phyloP scores from a whole-genome alignment of 2,113 vertebrate genomes.

The Passer montanus region DNA sequence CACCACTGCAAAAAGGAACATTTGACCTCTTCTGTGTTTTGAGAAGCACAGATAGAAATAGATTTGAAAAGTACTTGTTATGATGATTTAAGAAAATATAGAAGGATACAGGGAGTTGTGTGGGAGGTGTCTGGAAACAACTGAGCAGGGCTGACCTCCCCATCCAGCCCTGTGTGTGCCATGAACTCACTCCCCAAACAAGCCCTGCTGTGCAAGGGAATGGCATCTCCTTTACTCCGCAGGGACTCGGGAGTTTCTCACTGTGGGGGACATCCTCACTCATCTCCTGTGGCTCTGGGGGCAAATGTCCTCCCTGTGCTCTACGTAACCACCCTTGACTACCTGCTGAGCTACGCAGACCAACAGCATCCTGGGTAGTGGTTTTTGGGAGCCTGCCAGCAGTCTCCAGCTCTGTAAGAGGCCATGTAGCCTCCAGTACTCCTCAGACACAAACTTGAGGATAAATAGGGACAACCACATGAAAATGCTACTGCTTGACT shows the following conservation, averaged over 20 bases:
- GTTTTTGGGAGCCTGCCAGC: background rate
- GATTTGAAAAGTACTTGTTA: background rate
- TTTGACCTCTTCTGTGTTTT: background rate
- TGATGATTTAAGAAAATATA: background rate
- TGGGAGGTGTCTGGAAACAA: background rate
- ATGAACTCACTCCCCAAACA: background rate
- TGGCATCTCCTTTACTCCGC: background rate
- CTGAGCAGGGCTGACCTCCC: background rate
- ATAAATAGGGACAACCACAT: background rate
- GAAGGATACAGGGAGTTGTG: background rate
- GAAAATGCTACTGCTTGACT: background rate
- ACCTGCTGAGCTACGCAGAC: background rate
- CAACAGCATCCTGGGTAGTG: background rate
- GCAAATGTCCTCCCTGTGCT: background rate
- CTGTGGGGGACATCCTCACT: background rate
- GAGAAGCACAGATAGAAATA: background rate
- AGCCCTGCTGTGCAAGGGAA: background rate
- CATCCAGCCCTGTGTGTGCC: background rate
- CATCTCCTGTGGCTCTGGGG: background rate
- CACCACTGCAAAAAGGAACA: background rate
- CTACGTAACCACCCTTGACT: background rate
- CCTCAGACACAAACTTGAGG: background rate
- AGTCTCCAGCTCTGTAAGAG: background rate
- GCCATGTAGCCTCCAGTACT: accelerated
- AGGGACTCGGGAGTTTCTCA: background rate